Evolutionary conservation across 2,113 vertebrate genomes (phyloP).

Genomic region (Arizona elegans): DNA sequence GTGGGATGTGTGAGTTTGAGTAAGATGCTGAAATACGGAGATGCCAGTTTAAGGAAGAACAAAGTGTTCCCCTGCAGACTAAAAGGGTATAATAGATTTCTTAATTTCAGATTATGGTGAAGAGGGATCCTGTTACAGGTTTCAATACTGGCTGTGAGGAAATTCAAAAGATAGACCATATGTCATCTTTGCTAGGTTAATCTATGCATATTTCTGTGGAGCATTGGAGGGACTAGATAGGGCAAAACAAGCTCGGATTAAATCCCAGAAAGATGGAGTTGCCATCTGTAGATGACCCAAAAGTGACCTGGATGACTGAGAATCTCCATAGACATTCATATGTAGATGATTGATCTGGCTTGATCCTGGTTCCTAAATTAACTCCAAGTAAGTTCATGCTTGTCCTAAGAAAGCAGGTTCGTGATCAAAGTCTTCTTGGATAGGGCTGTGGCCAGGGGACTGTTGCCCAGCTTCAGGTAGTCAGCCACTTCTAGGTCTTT

Average conservation of each 20-base stretch:
- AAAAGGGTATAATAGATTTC: not conserved
- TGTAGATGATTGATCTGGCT: not conserved
- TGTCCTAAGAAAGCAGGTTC: not conserved
- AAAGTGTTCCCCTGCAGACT: not conserved
- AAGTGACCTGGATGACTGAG: too few relatives aligned
- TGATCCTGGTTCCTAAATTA: not conserved
- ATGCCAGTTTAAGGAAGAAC: not conserved
- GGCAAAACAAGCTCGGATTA: not conserved
- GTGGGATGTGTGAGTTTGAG: not conserved
- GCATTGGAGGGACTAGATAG: not conserved
- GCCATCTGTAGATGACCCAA: not conserved
- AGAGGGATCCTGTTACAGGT: not conserved
- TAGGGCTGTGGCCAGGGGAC: not conserved
- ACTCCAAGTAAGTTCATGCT: not conserved
- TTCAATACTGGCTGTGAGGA: too few relatives aligned
- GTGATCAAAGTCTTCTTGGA: not conserved
- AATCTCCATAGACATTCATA: too few relatives aligned
- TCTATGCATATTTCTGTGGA: not conserved
- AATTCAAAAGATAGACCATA: not conserved
- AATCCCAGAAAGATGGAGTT: not conserved
- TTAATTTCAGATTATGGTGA: not conserved
- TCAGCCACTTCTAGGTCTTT: not conserved
- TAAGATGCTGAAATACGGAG: too few relatives aligned
- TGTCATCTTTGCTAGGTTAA: not conserved
- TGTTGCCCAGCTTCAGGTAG: not conserved